Evolutionary conservation across 1,140 invertebrate species (phyloP).

Genomic region (Zaprionus ornatus): DNA sequence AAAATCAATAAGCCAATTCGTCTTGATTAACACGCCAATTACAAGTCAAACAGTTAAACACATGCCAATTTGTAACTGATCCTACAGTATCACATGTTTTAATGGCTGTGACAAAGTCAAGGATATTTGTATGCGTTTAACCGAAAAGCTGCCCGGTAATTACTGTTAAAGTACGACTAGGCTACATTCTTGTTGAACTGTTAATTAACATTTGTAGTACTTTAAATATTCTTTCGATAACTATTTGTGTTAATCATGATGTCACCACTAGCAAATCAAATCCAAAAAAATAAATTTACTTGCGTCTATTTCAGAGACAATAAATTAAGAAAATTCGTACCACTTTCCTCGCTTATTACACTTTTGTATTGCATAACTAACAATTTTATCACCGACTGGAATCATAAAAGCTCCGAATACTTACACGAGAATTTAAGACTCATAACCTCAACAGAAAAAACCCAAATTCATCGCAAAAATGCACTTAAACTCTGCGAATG

Average conservation of each 20-base stretch:
- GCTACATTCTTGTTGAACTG: too few relatives aligned
- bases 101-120: conserved; percentile 10
- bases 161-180: too few relatives aligned
- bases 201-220: too few relatives aligned
- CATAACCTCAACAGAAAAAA: conserved; percentile 13
- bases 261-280: too few relatives aligned
- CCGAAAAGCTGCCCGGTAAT: neutral
- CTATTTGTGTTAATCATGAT: too few relatives aligned
- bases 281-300: neutral
- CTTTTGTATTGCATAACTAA: conserved; percentile 13
- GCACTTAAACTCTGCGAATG: conserved; percentile 20
- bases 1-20: conserved; percentile 67
- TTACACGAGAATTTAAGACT: conserved; percentile 22
- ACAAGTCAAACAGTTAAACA: conserved; percentile 20
- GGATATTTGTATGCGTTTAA: neutral
- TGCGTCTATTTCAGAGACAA: neutral
- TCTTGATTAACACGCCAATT: conserved; percentile 61
- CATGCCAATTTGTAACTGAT: conserved; percentile 17
- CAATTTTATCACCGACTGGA: conserved; percentile 17
- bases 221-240: too few relatives aligned
- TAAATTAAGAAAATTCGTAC: neutral
- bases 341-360: neutral
- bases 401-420: conserved; percentile 19
- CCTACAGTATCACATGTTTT: neutral
- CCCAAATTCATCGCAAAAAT: conserved; percentile 17